Percentiles rank a stretch among this genome's conserved stretches.
Evolutionary conservation across 2,113 vertebrate genomes (phyloP).

Genomic region (Spermophilus dauricus): DNA sequence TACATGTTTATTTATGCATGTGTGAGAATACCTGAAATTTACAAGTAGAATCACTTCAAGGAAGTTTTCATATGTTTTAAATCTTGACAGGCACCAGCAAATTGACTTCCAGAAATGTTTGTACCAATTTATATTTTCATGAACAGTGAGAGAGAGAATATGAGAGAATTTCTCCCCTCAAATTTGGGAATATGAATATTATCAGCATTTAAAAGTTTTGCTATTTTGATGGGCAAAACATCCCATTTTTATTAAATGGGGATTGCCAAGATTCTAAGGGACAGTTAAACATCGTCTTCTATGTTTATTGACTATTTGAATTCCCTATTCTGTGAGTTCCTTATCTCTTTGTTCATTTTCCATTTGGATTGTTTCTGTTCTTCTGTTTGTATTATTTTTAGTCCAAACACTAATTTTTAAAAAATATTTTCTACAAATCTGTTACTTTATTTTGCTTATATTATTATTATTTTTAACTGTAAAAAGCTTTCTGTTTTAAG

Average conservation of each 20-base stretch:
- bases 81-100: neutral
- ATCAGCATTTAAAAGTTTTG: neutral
- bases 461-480: neutral
- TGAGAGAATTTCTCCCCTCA: neutral
- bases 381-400: conserved; percentile 10
- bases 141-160: neutral
- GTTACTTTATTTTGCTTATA: neutral
- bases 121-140: neutral
- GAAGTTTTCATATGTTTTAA: neutral
- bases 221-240: neutral
- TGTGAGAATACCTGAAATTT: neutral
- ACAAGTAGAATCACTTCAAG: neutral
- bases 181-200: neutral
- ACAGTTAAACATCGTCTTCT: neutral
- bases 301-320: neutral
- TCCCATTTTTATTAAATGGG: neutral
- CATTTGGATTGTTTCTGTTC: neutral
- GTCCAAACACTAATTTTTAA: neutral
- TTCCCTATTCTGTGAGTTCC: neutral
- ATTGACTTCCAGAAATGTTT: neutral
- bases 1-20: neutral
- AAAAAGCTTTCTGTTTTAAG: conserved; percentile 4
- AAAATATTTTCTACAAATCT: conserved; percentile 12
- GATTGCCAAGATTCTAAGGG: neutral
- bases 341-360: conserved; percentile 29